Conservation (phyloP, 2,888 invertebrate species). For the Xylocampa areola region DNA sequence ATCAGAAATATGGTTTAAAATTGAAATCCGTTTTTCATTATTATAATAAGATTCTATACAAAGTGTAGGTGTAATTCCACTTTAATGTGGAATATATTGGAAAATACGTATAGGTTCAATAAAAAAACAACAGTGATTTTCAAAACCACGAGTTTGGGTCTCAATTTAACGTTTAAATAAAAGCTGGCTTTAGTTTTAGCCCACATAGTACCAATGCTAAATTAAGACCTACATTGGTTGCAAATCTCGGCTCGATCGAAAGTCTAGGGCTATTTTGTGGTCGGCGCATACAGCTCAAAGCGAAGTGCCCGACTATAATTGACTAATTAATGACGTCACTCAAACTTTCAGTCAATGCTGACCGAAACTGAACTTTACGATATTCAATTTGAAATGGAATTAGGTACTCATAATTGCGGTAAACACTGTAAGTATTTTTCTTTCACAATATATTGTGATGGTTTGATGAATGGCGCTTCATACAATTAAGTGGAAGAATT, state of each 20-base stretch:
- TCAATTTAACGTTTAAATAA: constrained; percentile 6
- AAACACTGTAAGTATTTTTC: constrained; percentile 22
- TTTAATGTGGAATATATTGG: no score
- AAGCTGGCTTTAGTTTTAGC: constrained; percentile 10
- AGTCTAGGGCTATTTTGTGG: constrained; percentile 49
- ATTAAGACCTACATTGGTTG: constrained; percentile 32
- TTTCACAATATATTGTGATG: constrained; percentile 19
- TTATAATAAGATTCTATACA: background rate
- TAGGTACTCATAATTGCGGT: constrained; percentile 23
- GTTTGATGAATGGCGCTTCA: constrained; percentile 7
- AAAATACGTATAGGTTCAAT: background rate
- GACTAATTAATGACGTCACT: constrained; percentile 49
- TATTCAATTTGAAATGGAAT: constrained; percentile 7
- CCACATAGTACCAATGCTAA: constrained; percentile 22
- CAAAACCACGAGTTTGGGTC: constrained; percentile 8
- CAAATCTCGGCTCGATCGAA: constrained; percentile 47
- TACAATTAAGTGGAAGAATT: background rate
- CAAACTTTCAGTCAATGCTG: constrained; percentile 37
- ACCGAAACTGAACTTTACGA: constrained; percentile 24
- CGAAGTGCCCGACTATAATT: constrained; percentile 36
- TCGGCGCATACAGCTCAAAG: constrained; percentile 23
- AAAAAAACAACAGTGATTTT: background rate
- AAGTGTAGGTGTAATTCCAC: no score
- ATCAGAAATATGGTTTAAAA: background rate
- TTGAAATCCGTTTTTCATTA: background rate